Base-by-base conservation (phyloP, 2,797 vertebrate species). In the Numenius phaeopus region DNA sequence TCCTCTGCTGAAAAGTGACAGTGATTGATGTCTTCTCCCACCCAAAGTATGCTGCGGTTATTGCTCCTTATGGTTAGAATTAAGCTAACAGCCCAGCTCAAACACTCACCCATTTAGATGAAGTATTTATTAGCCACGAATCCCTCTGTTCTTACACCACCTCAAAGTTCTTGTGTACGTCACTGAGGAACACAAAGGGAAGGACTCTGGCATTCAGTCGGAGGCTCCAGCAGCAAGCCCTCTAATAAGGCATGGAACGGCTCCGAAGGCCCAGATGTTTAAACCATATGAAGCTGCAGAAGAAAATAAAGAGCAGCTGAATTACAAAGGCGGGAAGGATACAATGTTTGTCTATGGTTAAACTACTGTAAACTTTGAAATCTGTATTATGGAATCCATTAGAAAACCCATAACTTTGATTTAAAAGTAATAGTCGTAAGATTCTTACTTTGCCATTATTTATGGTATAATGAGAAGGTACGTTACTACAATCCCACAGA, bases 291-390 rank as follows among this genome's bases (percentile, higher is more conserved):
- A 96, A 87, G 81, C 85, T 91, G 83, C 78, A 90, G 76, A 86
- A 89, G 95, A 98, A 97, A 98, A 95, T 95, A 89, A 89, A 80
- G 94, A 95, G 83, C 97, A 97, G 89, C 83, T 96, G 89, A 91
- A 83, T 95, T 95, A 83, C 94, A 96, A 78, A 94, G 71, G 75
- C 88, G 89, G 77, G 87, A 93, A 94, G 79, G 76, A 81, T 70
- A 92, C 71, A 94, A 77, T 94, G 90, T 94, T 96, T 96, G 93
- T 91, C 85, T 96, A 95, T 94, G 95, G 77, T 96, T 89, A 95
- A 97, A 97, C 91, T 92, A 91, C 91, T 97, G 94, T 89, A 97
- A 96, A 96, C 95, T 98, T 97, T 97, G 85, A 97, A 97, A 96
- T 95, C 78, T 90, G 59, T 83, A 93, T 93, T 95, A 91, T 85